Evolutionary conservation across 2,113 vertebrate species (phyloP).

Genomic region (Echinops telfairi): DNA sequence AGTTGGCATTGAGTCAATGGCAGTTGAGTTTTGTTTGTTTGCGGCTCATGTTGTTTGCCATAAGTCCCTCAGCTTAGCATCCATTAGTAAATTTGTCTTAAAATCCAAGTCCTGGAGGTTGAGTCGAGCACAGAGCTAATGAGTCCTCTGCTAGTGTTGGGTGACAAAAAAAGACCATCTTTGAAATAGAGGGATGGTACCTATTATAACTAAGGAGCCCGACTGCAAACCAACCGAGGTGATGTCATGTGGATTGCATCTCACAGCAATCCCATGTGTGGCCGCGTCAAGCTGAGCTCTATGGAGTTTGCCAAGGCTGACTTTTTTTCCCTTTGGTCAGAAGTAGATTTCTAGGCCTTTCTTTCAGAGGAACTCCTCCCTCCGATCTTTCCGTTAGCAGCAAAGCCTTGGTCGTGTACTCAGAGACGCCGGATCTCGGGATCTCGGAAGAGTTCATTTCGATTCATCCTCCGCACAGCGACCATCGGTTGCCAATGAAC

Average conservation of each 20-base stretch:
- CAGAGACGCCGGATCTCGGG: neutral
- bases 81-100: conserved; percentile 22
- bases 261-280: neutral
- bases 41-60: neutral
- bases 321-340: neutral
- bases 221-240: neutral
- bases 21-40: neutral
- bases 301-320: neutral
- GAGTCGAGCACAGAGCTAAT: neutral
- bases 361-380: neutral
- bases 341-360: neutral
- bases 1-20: neutral
- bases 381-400: neutral
- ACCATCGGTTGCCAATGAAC: conserved; percentile 40
- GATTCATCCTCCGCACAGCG: neutral
- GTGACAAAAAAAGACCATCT: neutral
- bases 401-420: neutral
- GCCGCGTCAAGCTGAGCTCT: neutral
- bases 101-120: neutral
- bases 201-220: neutral
- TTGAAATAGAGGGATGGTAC: neutral
- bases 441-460: conserved; percentile 21
- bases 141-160: neutral
- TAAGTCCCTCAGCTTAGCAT: neutral
- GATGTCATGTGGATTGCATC: neutral